Evolutionary conservation across 2,113 vertebrate genomes (phyloP).

Genomic region (Bagarius yarrelli): DNA sequence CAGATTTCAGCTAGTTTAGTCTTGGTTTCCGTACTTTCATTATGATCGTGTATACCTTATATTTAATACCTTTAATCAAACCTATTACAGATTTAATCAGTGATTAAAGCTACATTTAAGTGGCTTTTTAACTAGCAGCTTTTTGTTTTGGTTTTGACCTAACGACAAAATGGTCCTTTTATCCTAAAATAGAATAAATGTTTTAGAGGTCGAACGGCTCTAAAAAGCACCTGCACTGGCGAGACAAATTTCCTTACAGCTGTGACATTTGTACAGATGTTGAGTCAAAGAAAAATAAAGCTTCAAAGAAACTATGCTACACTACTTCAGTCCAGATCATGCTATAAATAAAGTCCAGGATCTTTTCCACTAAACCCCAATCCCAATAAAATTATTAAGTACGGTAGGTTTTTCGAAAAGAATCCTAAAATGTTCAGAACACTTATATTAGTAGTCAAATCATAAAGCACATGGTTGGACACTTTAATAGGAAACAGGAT

Average conservation of each 20-base stretch:
- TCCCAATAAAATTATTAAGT: conserved; percentile 25
- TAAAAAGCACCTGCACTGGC: conserved; percentile 51
- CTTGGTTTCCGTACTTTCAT: neutral
- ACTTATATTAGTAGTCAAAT: neutral
- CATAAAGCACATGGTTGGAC: too few species aligned
- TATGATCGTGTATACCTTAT: neutral
- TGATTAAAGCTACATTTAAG: neutral
- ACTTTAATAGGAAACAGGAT: neutral
- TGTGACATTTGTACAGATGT: conserved; percentile 60
- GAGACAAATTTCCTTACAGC: conserved; percentile 56
- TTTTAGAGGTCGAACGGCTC: conserved; percentile 21
- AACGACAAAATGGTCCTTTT: conserved; percentile 55
- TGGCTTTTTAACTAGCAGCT: conserved; percentile 33
- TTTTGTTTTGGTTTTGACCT: conserved; percentile 27
- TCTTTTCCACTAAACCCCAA: conserved; percentile 20
- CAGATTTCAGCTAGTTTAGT: neutral
- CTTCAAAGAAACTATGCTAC: conserved; percentile 42
- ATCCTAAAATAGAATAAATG: conserved; percentile 52
- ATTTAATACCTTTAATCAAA: neutral
- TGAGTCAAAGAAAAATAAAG: conserved; percentile 48
- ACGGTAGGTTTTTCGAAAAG: conserved; percentile 15
- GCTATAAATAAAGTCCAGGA: conserved; percentile 33
- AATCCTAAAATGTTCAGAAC: conserved; percentile 14
- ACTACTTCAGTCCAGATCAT: conserved; percentile 32
- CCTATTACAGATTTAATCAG: conserved; percentile 7